Evolutionary conservation across 2,888 invertebrate genomes (phyloP), one percentile per base, ranked within the genome.

Genomic region (Gymnocheta viridis): DNA sequence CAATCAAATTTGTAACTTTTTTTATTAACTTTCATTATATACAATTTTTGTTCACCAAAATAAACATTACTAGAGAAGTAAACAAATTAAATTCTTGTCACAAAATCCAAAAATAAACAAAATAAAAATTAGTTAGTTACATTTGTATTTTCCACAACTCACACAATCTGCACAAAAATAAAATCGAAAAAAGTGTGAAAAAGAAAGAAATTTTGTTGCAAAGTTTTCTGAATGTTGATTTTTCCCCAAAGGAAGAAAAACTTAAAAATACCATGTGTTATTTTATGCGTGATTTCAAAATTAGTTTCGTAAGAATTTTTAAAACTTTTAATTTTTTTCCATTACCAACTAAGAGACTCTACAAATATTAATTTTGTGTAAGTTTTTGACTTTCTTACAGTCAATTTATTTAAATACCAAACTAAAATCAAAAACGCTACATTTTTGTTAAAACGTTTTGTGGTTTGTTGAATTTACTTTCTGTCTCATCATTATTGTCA

Each of bases 21-120:
- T 38, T 56, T 27, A 12, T 9, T 19, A 12, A 10, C 38, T 19
- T 44, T 38, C 17, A 17, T 35, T 64, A n/a, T 62, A 17, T 17
- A 51, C 14, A 2, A n/a, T 41, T 27, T 27, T 47, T 72, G 10
- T 58, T 44, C 44, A 44, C 4, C 38, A 41, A 54, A n/a, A 54
- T 27, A 82, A 77, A 77, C 49, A 49, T 58, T 58, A 32, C 56
- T 22, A 72, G 24, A 60, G 3, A 78, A n/a, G 32, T 78, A 73
- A 78, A 85, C 74, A 77, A 82, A 82, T 82, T 67, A 78, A 82
- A 60, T 41, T 67, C 60, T 62, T 60, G 67, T 58, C 67, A 73
- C 27, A 58, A 62, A n/a, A 19, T 64, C 22, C 35, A 38, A 29
- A 72, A 10, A 60, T 35, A 54, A 44, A 47, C 38, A 73, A 73